Evolutionary conservation across 2,113 vertebrate species (phyloP).

Genomic region (Sphaerodactylus townsendi): DNA sequence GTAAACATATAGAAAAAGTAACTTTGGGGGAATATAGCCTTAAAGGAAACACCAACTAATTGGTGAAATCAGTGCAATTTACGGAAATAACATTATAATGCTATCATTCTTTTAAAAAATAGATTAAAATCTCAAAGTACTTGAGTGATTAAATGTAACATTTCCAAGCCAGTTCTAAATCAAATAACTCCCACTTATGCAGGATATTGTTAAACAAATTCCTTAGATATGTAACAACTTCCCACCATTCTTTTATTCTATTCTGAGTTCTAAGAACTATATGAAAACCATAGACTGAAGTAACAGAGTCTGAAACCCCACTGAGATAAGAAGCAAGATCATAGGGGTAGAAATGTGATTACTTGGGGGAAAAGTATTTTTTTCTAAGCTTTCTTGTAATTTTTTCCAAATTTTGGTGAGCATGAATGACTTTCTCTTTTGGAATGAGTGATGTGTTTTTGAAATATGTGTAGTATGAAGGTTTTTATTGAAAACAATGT

Average conservation of each 20-base stretch:
- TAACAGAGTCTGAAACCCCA: not conserved
- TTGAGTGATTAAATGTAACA: slow-evolving; percentile 29
- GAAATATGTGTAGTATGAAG: no score
- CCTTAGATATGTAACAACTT: slow-evolving; percentile 8
- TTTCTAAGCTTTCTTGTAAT: no score
- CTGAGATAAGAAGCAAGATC: not conserved
- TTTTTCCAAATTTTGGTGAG: no score
- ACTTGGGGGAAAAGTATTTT: no score
- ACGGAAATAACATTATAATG: slow-evolving; percentile 7
- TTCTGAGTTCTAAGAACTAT: not conserved
- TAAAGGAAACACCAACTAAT: not conserved
- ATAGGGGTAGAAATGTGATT: no score
- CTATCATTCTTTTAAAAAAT: slow-evolving; percentile 15
- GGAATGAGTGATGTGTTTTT: no score
- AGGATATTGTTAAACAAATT: slow-evolving; percentile 23
- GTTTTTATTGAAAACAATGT: no score
- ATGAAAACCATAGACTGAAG: not conserved
- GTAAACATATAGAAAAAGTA: not conserved
- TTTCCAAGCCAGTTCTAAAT: slow-evolving; percentile 5
- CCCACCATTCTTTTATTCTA: not conserved
- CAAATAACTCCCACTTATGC: not conserved
- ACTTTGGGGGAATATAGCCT: not conserved
- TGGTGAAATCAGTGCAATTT: not conserved
- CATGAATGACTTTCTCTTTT: no score
- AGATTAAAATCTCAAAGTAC: not conserved